Evolutionary conservation across 2,888 invertebrate genomes (phyloP).

Genomic region (Lasioglossum villosulum): DNA sequence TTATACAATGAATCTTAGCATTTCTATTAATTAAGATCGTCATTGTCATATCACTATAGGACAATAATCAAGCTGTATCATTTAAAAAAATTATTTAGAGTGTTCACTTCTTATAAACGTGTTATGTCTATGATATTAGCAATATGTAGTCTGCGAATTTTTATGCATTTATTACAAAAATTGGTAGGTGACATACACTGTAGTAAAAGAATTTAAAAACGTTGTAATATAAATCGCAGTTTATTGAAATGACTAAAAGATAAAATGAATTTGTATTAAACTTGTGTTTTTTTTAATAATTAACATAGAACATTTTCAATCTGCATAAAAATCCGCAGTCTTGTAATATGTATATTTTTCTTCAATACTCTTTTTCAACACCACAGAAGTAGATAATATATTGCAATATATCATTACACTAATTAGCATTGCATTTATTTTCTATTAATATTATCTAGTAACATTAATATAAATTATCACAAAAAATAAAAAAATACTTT

Average conservation of each 20-base stretch:
- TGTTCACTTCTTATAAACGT: neutral
- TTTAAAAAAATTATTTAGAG: conserved; percentile 16
- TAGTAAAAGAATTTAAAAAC: neutral
- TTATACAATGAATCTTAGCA: conserved; percentile 39
- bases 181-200: neutral
- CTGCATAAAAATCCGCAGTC: neutral
- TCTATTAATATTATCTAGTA: conserved; percentile 1
- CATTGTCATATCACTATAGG: conserved; percentile 32
- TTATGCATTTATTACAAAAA: neutral
- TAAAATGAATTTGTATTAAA: neutral
- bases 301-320: neutral
- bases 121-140: neutral
- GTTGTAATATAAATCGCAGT: neutral
- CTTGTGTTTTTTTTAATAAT: neutral
- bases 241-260: neutral
- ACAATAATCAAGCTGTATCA: conserved; percentile 42
- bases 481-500: neutral
- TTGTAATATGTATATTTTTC: neutral
- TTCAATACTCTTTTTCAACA: neutral
- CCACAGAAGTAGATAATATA: neutral
- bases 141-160: neutral
- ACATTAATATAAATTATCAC: conserved; percentile 11
- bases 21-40: conserved; percentile 35
- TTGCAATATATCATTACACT: conserved; percentile 9
- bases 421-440: conserved; percentile 29